A percentile compares a stretch with the other conserved stretches of the same genome.
Conservation (phyloP, 2,797 vertebrate genomes). For the Kryptopterus vitreolus region DNA sequence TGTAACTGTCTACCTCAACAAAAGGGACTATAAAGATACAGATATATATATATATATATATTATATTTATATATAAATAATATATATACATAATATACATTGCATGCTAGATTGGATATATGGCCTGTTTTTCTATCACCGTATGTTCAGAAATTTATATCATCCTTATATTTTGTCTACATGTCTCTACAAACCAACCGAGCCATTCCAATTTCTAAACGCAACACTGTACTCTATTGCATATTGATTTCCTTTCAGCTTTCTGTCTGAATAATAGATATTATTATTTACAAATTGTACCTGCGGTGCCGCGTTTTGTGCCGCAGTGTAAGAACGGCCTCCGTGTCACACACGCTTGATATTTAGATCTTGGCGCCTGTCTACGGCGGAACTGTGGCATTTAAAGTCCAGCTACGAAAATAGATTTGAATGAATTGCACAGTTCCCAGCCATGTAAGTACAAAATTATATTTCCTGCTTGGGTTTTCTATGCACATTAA, state of each 20-base stretch:
- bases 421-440: constrained; percentile 32
- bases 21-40: not conserved
- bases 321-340: constrained; percentile 35
- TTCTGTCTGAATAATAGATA: constrained; percentile 68
- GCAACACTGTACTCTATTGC: constrained; percentile 29
- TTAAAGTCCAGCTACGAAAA: constrained; percentile 27
- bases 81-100: too few species aligned
- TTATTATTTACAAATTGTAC: constrained; percentile 74
- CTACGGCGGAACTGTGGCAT: constrained; percentile 2
- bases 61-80: too few species aligned
- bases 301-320: constrained; percentile 43
- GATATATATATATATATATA: too few species aligned
- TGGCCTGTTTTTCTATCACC: not conserved
- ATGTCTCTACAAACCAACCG: not conserved
- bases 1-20: not conserved
- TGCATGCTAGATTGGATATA: not conserved
- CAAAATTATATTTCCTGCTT: constrained; percentile 26
- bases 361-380: constrained; percentile 20
- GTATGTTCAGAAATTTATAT: constrained; percentile 2
- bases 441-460: constrained; percentile 41
- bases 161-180: not conserved
- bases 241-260: constrained; percentile 72
- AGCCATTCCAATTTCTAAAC: constrained; percentile 6
- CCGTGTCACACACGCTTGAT: constrained; percentile 41
- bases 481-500: constrained; percentile 7